Evolutionary conservation across 2,797 vertebrate genomes (phyloP), one percentile per base, ranked within the genome.

Genomic region (Dromococcyx pavoninus): DNA sequence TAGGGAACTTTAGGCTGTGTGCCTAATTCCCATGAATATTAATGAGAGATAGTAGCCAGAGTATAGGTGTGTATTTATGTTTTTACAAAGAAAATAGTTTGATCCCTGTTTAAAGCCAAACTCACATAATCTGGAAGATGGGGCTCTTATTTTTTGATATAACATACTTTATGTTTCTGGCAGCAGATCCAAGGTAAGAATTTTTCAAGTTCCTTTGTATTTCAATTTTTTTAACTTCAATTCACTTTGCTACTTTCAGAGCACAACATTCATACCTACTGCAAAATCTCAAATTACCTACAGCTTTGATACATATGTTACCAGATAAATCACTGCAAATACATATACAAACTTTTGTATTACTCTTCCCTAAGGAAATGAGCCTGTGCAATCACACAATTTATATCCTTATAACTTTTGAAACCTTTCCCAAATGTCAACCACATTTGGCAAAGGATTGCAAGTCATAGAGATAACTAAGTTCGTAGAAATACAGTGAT

Each of bases 241-340:
- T 81, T 96, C 87, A 79, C 37, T 92, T 81, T 73, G 91, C 66
- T 89, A 18, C 79, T 91, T 78, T 86, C 89, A 73, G 82, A 95
- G 70, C 54, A 61, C 48, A 66, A 83, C 79, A 93, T 94, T 94
- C 95, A 88, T 86, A 70, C 3, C 2, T 85, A 90, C 86, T 19
- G 1, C 85, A 91, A 93, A 94, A 90, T 96, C 92, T 94, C 94
- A 90, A 88, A 78, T 96, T 92, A 95, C 95, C 92, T 93, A 86
- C 93, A 95, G 85, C 92, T 95, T 94, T 93, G 85, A 83, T 91
- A 83, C 73, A 76, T 78, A 92, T 88, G 94, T 91, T 95, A 93
- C 85, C 76, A 92, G 85, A 96, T 95, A 93, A 97, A 97, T 94
- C 95, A 96, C 56, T 44, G 54, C 56, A 94, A 91, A 86, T 89